These are phyloP conservation scores for Xyrichtys novacula DNA, from an alignment of 2,797 vertebrate species.

Conservation along the genomic window DNA sequence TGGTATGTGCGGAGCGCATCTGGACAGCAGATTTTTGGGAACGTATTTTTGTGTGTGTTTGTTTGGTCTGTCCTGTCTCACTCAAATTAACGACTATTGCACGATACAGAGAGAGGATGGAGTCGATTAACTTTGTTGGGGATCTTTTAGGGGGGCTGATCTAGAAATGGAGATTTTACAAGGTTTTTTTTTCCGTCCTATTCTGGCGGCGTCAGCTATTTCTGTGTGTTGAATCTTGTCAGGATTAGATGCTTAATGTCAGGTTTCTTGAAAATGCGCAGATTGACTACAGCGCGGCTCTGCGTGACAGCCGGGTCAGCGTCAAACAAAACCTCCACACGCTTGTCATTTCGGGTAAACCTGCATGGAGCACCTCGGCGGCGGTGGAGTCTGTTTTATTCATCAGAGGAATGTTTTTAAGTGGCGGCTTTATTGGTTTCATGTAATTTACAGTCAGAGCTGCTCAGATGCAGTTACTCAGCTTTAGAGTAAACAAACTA, in stretches of 20 bases:
- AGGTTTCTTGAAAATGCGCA: slow-evolving; percentile 3
- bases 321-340: neutral
- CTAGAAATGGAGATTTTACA: slow-evolving; percentile 51
- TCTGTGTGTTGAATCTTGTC: slow-evolving; percentile 4
- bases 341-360: neutral
- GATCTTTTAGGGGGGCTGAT: slow-evolving; percentile 40
- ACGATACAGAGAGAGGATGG: slow-evolving; percentile 70
- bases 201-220: slow-evolving; percentile 10
- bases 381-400: neutral
- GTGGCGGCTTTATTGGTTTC: slow-evolving; percentile 5
- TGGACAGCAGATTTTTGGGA: slow-evolving; percentile 77
- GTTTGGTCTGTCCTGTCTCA: slow-evolving; percentile 73
- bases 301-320: neutral
- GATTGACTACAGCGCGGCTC: neutral
- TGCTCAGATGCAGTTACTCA: neutral
- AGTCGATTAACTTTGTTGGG: slow-evolving; percentile 64
- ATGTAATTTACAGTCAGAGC: neutral
- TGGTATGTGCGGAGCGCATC: slow-evolving; percentile 77
- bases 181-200: slow-evolving; percentile 3
- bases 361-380: neutral
- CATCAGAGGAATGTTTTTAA: neutral
- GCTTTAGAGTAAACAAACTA: neutral
- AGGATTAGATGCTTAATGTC: slow-evolving; percentile 8
- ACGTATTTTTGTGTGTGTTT: slow-evolving; percentile 67
- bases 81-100: slow-evolving; percentile 71